Conservation (phyloP, 2,888 invertebrate species). For the Odontothrips loti region DNA sequence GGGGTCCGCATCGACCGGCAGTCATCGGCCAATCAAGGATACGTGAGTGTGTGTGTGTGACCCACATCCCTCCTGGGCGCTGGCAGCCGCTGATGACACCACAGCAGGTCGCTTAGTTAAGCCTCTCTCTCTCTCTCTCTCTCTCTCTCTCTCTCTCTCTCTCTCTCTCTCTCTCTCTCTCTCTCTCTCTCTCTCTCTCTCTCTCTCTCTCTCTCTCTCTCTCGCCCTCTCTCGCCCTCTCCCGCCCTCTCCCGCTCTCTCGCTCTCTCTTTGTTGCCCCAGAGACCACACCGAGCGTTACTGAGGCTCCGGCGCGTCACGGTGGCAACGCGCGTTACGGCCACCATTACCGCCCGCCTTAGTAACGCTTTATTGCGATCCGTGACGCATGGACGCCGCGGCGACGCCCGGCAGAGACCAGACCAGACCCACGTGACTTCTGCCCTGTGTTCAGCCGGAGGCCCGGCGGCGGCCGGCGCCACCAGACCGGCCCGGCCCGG, state of each 20-base stretch:
- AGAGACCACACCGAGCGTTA: not conserved
- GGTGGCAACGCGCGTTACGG: not conserved
- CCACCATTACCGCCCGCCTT: not conserved
- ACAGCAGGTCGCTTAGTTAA: too few species aligned
- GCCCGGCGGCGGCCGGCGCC: too few species aligned
- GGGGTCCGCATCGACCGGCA: too few species aligned
- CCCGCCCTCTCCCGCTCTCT: not conserved
- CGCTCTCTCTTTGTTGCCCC: not conserved
- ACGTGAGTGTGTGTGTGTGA: too few species aligned
- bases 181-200: not conserved
- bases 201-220: not conserved
- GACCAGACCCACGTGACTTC: too few species aligned
- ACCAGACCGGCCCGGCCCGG: too few species aligned
- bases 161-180: not conserved
- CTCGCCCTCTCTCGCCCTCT: not conserved
- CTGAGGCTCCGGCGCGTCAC: not conserved
- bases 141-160: not conserved
- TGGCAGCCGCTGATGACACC: too few species aligned
- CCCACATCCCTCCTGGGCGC: too few species aligned
- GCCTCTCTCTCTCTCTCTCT: not conserved
- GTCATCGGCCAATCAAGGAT: too few species aligned
- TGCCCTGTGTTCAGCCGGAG: too few species aligned
- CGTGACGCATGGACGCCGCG: conserved; percentile 16
- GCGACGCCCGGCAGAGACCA: too few species aligned
- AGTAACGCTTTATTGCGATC: conserved; percentile 16